These are phyloP conservation scores for Plotosus lineatus DNA, from an alignment of 2,113 vertebrate genomes.

Conservation along the genomic window DNA sequence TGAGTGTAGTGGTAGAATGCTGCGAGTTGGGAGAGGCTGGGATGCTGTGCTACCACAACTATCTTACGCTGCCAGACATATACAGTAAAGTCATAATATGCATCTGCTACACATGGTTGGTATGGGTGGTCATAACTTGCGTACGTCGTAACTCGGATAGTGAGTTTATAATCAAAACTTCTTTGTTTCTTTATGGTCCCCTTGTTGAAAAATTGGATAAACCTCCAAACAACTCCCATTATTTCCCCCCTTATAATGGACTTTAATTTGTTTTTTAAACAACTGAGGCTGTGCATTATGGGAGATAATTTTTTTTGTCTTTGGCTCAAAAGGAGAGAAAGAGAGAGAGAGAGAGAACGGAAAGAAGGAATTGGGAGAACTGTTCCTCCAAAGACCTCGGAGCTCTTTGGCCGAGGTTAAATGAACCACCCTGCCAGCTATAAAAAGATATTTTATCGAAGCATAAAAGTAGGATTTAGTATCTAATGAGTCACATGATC, in stretches of 20 bases:
- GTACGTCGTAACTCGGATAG: no score
- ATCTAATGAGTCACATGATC: not conserved
- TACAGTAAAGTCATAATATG: no score
- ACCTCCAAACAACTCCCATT: not conserved
- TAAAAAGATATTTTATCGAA: slow-evolving; percentile 33
- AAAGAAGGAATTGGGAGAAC: slow-evolving; percentile 8
- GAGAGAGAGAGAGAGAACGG: not conserved
- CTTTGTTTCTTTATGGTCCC: not conserved
- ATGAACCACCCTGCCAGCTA: slow-evolving; percentile 5
- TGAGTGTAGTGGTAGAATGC: no score
- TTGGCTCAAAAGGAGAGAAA: not conserved
- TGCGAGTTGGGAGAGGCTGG: no score
- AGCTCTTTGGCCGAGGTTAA: slow-evolving; percentile 26
- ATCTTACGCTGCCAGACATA: no score
- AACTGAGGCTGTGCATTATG: not conserved
- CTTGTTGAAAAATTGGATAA: not conserved
- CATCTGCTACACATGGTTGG: no score
- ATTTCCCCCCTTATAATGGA: not conserved
- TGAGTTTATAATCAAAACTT: not conserved
- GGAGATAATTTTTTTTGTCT: not conserved
- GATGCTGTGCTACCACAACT: no score
- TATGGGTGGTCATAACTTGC: no score
- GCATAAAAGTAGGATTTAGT: slow-evolving; percentile 20
- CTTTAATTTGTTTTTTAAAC: no score
- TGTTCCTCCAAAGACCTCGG: slow-evolving; percentile 4